Percentiles rank a stretch among this genome's conserved stretches.
phyloP scores from a whole-genome alignment of 2,888 invertebrate genomes.

The Sarcophaga carnaria region DNA sequence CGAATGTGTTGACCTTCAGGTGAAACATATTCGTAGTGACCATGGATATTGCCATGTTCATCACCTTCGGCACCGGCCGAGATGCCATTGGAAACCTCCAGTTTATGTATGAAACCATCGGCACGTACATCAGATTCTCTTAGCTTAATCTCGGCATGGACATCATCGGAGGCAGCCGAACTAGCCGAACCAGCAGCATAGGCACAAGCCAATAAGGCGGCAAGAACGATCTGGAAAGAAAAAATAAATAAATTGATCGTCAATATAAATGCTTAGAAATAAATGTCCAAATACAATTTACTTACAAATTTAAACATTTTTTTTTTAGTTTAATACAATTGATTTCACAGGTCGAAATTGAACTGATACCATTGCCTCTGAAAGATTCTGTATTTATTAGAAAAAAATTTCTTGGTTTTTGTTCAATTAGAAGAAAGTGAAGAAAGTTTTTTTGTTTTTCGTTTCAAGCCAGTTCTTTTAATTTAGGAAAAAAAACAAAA shows the following conservation, averaged over 20 bases:
- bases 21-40: conserved; percentile 72
- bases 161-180: conserved; percentile 60
- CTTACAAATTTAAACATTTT: conserved; percentile 75
- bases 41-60: conserved; percentile 74
- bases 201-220: conserved; percentile 54
- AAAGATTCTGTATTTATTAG: not conserved
- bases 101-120: conserved; percentile 73
- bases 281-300: not conserved
- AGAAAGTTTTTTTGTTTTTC: too few species aligned
- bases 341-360: not conserved
- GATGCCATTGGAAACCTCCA: conserved; percentile 74
- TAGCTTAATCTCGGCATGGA: conserved; percentile 70
- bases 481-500: too few species aligned
- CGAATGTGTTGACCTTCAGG: conserved; percentile 75
- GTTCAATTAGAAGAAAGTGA: too few species aligned
- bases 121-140: conserved; percentile 73
- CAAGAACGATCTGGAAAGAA: conserved; percentile 31
- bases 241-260: not conserved
- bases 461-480: too few species aligned
- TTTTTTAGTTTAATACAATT: not conserved
- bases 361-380: not conserved
- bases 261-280: not conserved
- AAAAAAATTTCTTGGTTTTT: not conserved
- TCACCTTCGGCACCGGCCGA: conserved; percentile 71
- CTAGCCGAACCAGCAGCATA: conserved; percentile 13